Percentiles rank a stretch among this genome's conserved stretches.
Evolutionary conservation across 2,888 invertebrate species (phyloP).

Genomic region (Agrochola lychnidis): DNA sequence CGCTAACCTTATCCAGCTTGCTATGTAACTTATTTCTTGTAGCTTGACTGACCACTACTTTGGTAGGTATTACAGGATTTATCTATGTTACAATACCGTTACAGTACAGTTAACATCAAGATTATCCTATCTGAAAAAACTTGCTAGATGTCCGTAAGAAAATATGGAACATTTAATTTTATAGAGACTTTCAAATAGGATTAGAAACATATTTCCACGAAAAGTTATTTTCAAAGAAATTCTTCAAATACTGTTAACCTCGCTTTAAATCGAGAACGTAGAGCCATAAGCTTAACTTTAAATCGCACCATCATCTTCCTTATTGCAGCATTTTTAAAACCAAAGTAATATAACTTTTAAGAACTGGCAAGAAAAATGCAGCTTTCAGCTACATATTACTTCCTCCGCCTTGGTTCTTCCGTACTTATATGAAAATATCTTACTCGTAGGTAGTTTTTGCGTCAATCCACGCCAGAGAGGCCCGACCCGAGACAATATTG

Average conservation of each 20-base stretch:
- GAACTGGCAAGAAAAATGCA: slow-evolving; percentile 63
- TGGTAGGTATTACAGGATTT: background rate
- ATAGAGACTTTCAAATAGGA: background rate
- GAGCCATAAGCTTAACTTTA: background rate
- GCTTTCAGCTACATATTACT: slow-evolving; percentile 65
- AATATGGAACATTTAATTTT: background rate
- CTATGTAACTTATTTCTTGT: slow-evolving; percentile 20
- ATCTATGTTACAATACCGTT: background rate
- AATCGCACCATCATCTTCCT: slow-evolving; percentile 27
- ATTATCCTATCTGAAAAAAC: background rate
- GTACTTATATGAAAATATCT: slow-evolving; percentile 74
- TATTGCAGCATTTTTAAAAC: slow-evolving; percentile 50
- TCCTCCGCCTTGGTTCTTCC: slow-evolving; percentile 53
- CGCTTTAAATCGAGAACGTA: background rate
- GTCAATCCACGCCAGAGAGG: slow-evolving; percentile 61
- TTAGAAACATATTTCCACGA: background rate
- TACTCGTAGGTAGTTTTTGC: slow-evolving; percentile 74
- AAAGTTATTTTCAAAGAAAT: background rate
- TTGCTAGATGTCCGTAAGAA: background rate
- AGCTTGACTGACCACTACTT: slow-evolving; percentile 20
- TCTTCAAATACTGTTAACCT: background rate
- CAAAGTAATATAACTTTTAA: slow-evolving; percentile 48
- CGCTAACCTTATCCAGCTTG: slow-evolving; percentile 25
- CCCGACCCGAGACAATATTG: slow-evolving; percentile 66
- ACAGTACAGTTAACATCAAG: background rate